These are phyloP conservation scores for Trisateles emortualis DNA, from an alignment of 2,888 invertebrate genomes.

Conservation along the genomic window DNA sequence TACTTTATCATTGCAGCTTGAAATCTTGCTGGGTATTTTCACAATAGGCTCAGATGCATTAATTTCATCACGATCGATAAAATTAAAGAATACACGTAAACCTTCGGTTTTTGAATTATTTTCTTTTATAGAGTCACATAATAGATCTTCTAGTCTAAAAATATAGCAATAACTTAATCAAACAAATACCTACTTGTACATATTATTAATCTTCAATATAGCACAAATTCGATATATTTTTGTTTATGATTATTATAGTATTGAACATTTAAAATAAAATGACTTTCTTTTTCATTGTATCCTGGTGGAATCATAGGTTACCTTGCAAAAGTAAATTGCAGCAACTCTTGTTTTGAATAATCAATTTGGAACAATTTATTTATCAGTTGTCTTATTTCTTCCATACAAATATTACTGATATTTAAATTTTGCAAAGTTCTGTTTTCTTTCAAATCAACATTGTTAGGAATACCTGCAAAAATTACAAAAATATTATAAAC, in stretches of 20 bases:
- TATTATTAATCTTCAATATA: too few relatives aligned
- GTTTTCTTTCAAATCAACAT: not conserved
- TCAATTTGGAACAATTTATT: not conserved
- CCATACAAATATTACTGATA: not conserved
- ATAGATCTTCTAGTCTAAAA: not conserved
- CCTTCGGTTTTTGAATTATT: not conserved
- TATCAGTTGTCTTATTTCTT: not conserved
- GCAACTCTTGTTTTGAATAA: not conserved
- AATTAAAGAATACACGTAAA: not conserved
- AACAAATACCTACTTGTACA: too few relatives aligned
- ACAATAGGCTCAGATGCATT: slow-evolving; percentile 11
- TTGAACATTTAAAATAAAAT: too few relatives aligned
- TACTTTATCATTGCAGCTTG: not conserved
- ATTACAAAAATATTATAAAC: too few relatives aligned
- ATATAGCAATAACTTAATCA: too few relatives aligned
- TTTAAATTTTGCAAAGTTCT: not conserved
- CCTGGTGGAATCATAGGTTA: too few relatives aligned
- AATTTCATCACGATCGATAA: slow-evolving; percentile 1
- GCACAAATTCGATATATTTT: too few relatives aligned
- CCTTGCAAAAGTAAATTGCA: not conserved
- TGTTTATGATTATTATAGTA: too few relatives aligned
- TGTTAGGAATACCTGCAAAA: not conserved
- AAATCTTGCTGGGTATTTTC: not conserved
- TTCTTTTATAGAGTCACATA: not conserved
- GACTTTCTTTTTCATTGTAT: too few relatives aligned